These are phyloP conservation scores for Meghimatium bilineatum DNA, from an alignment of 2,888 invertebrate species.

Conservation along the genomic window DNA sequence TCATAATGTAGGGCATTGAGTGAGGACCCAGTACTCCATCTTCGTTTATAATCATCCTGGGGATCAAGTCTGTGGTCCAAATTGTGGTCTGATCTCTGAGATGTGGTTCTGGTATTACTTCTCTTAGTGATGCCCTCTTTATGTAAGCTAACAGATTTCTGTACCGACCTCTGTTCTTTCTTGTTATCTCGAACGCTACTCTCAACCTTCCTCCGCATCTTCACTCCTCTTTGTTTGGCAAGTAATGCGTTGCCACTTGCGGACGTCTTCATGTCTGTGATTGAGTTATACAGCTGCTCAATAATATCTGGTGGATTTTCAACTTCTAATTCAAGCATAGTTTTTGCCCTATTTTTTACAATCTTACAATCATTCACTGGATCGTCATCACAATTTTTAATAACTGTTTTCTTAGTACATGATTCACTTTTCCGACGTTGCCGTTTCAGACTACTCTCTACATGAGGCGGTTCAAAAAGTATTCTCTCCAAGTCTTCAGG, in stretches of 20 bases:
- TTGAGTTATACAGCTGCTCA: conserved; percentile 54
- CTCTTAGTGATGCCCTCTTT: not conserved
- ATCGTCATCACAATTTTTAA: conserved; percentile 4
- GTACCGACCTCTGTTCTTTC: not conserved
- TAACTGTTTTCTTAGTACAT: not conserved
- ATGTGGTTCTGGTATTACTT: not conserved
- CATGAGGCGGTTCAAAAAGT: conserved; percentile 68
- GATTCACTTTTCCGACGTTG: conserved; percentile 10
- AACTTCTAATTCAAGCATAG: conserved; percentile 33
- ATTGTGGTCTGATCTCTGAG: not conserved
- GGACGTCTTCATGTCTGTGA: conserved; percentile 44
- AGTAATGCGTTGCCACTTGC: conserved; percentile 45
- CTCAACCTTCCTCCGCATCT: not conserved
- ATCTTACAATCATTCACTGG: conserved; percentile 51
- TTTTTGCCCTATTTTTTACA: conserved; percentile 36
- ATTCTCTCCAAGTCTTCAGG: conserved; percentile 61
- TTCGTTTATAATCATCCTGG: conserved; percentile 1
- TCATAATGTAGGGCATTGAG: conserved; percentile 50
- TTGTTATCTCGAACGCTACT: not conserved
- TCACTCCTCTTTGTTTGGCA: conserved; percentile 31
- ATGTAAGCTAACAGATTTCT: not conserved
- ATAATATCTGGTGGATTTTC: conserved; percentile 52
- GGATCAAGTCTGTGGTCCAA: not conserved
- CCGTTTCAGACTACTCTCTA: conserved; percentile 53
- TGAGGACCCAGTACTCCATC: conserved; percentile 47